Evolutionary conservation across 2,113 vertebrate genomes (phyloP).

Genomic region (Amblyornis subalaris): DNA sequence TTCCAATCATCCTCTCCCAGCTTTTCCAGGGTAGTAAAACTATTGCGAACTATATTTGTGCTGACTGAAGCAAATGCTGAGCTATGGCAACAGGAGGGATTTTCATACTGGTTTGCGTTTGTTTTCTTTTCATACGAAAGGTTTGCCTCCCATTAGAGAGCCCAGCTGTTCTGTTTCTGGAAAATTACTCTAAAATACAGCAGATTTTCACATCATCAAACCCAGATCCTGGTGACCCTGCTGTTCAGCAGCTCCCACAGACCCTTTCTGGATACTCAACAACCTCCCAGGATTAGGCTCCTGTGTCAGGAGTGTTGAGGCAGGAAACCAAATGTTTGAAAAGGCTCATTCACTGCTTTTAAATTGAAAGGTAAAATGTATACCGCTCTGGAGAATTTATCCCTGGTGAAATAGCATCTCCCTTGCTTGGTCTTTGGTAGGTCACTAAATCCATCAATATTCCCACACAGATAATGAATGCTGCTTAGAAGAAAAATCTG

Average conservation of each 20-base stretch:
- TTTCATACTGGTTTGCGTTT: background rate
- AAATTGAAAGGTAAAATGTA: background rate
- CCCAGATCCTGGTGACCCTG: background rate
- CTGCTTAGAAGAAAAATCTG: background rate
- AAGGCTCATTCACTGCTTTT: background rate
- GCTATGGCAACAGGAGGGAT: background rate
- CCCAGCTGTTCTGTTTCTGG: slow-evolving; percentile 1
- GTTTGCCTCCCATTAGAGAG: background rate
- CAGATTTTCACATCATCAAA: background rate
- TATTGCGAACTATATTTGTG: background rate
- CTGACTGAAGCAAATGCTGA: slow-evolving; percentile 8
- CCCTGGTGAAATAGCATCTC: background rate
- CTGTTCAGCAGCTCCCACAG: background rate
- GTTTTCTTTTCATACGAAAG: slow-evolving; percentile 3
- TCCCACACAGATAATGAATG: background rate
- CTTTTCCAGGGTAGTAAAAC: background rate
- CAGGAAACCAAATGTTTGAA: background rate
- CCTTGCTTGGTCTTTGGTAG: slow-evolving; percentile 35
- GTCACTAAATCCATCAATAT: background rate
- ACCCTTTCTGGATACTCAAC: background rate
- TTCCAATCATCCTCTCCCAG: background rate
- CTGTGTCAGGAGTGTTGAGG: background rate
- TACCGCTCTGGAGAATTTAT: background rate
- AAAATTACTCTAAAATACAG: background rate
- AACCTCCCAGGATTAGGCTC: background rate